Conservation (phyloP, 2,888 invertebrate genomes). For the Pristionchus fissidentatus region DNA sequence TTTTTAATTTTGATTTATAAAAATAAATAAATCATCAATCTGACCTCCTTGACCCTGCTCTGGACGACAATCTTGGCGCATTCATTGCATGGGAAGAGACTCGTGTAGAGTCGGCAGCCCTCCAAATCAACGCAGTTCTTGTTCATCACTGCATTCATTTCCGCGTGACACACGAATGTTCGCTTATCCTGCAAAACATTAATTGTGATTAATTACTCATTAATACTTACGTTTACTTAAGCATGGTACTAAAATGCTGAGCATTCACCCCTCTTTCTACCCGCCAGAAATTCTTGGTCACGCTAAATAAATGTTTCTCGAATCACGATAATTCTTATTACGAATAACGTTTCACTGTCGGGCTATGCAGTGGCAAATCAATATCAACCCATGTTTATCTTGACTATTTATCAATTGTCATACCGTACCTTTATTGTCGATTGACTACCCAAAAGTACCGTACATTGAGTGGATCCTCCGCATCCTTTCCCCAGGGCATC, state of each 20-base stretch:
- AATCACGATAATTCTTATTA: too few species aligned
- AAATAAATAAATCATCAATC: neutral
- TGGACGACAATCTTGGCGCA: conserved; percentile 97
- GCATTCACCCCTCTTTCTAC: too few species aligned
- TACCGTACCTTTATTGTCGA: neutral
- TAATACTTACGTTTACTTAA: too few species aligned
- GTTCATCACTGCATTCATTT: conserved; percentile 95
- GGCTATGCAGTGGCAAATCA: too few species aligned
- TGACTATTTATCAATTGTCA: too few species aligned
- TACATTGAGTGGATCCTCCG: conserved; percentile 75
- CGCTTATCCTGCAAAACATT: conserved; percentile 84
- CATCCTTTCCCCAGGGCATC: conserved; percentile 89
- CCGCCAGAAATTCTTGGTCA: too few species aligned
- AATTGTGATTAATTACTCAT: neutral
- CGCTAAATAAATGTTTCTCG: too few species aligned
- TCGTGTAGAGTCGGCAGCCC: conserved; percentile 88
- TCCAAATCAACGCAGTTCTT: conserved; percentile 86
- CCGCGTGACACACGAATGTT: conserved; percentile 96
- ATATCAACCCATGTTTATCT: too few species aligned
- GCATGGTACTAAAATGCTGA: neutral
- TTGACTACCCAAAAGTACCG: neutral
- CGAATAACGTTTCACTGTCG: too few species aligned
- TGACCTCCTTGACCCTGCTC: conserved; percentile 51
- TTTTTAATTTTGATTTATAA: neutral
- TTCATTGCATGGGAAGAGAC: conserved; percentile 95